Percentiles rank a stretch among this genome's conserved stretches.
Evolutionary conservation across 1,140 invertebrate species (phyloP).

Genomic region (Leptinotarsa undecemlineata): DNA sequence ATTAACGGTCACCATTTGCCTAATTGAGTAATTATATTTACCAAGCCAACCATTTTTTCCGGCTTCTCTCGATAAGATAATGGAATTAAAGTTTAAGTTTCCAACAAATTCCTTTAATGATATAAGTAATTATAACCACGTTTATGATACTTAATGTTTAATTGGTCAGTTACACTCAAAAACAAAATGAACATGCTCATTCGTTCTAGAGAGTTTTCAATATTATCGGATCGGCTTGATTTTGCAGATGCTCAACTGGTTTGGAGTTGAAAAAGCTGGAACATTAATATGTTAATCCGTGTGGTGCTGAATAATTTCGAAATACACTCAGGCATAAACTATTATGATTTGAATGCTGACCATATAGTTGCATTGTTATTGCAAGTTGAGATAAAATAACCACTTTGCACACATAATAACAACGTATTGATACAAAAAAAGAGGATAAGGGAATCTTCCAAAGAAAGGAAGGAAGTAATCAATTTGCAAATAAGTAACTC

Average conservation of each 20-base stretch:
- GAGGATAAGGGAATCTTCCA: too few relatives aligned
- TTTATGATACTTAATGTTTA: not conserved
- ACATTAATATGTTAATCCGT: too few relatives aligned
- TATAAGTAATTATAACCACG: not conserved
- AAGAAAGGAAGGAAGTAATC: too few relatives aligned
- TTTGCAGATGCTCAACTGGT: not conserved
- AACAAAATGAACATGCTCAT: not conserved
- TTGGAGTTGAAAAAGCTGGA: not conserved
- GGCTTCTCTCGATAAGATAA: not conserved
- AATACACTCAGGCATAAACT: too few relatives aligned
- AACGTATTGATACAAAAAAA: too few relatives aligned
- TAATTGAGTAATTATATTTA: not conserved
- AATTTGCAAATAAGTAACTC: too few relatives aligned
- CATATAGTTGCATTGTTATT: too few relatives aligned
- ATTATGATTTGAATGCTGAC: too few relatives aligned
- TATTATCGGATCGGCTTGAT: not conserved
- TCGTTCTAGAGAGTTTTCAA: not conserved
- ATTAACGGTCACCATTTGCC: conserved; percentile 1
- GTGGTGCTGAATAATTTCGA: too few relatives aligned
- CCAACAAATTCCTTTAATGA: not conserved
- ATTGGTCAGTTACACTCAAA: not conserved
- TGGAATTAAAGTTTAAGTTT: not conserved
- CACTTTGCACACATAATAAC: too few relatives aligned
- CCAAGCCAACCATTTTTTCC: not conserved
- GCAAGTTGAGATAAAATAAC: too few relatives aligned